These are phyloP conservation scores for Hippasteria phrygiana DNA, from an alignment of 53 echinoderm and acorn worm genomes.

Conservation along the genomic window DNA sequence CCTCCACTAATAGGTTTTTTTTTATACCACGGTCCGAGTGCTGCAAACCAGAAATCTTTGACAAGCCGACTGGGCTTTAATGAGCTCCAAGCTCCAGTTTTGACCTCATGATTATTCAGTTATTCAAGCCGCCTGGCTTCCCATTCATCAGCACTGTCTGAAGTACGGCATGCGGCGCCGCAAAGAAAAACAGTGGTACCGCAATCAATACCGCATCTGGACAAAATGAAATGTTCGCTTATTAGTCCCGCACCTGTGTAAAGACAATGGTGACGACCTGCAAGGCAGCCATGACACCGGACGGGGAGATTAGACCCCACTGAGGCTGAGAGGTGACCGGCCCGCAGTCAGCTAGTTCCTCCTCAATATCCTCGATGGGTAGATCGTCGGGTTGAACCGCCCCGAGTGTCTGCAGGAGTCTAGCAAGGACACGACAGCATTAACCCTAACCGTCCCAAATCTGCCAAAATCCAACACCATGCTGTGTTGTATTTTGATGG, in stretches of 20 bases:
- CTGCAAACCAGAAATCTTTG: too few species aligned
- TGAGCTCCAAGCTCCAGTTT: too few species aligned
- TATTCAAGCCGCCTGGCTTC: too few species aligned
- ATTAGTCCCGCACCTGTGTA: slow-evolving; percentile 76
- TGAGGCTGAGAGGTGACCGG: slow-evolving; percentile 66
- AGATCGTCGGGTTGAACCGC: slow-evolving; percentile 68
- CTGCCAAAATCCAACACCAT: background rate
- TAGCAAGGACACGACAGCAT: slow-evolving; percentile 2
- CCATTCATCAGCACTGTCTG: too few species aligned
- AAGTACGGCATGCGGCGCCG: too few species aligned
- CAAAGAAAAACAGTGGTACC: too few species aligned
- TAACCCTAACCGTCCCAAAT: background rate
- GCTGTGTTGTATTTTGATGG: background rate
- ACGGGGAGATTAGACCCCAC: slow-evolving; percentile 90
- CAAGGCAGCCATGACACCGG: slow-evolving; percentile 83
- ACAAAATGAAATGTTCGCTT: background rate
- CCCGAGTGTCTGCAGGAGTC: slow-evolving; percentile 88
- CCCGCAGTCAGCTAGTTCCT: slow-evolving; percentile 62
- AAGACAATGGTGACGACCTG: slow-evolving; percentile 91
- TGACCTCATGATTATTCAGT: too few species aligned
- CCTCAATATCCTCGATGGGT: slow-evolving; percentile 75
- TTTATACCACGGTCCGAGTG: too few species aligned
- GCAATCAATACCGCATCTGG: too few species aligned
- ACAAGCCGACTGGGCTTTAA: too few species aligned
- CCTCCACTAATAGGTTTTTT: too few species aligned